Base-by-base conservation (phyloP, 2,113 vertebrate genomes). In the Rynchops niger region DNA sequence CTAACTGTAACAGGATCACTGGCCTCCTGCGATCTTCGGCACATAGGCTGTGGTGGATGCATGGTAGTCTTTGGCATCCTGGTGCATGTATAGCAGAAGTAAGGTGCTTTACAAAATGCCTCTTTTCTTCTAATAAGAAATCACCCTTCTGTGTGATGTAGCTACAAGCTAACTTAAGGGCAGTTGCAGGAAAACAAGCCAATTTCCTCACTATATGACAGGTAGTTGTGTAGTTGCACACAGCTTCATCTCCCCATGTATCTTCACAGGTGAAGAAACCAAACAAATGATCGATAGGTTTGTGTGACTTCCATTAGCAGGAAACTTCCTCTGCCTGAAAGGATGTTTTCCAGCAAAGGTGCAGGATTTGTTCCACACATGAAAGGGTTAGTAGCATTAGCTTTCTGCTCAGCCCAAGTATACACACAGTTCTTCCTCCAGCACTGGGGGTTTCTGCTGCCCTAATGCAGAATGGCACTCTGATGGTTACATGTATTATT, bases 401-500 rank as follows among this genome's bases (percentile, higher is more conserved):
- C 50, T 55, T 56, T 52, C 52, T 66, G 47, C 40, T 66, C 42
- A 29, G 5, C 23, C 15, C 43, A 55, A 5, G 20, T 19, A 21
- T 2, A 3, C 0, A 0, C 7, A 21, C 42, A 65, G 53, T 16
- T 62, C 21, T 17, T 88, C 20, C 67, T 88, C n/a, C 67, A 63
- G 45, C 58, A 43, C 50, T 13, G 40, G 12, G 26, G 22, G 4
- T 38, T 72, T 53, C 74, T 53, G 38, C 73, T 45, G 67, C 43
- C 26, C n/a, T 49, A 12, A 3, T 38, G 61, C 73, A 55, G 13
- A 36, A 14, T 15, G 22, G 32, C 53, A 19, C 62, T 58, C 4
- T 0, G 2, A 5, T 58, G 43, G 5, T 36, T 21, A 17, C 38
- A 11, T n/a, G 10, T 3, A 17, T 78, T 50, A 22, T 1, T 34